Conservation (phyloP, 1,140 invertebrate genomes). For the Hesperophylax magnus region DNA sequence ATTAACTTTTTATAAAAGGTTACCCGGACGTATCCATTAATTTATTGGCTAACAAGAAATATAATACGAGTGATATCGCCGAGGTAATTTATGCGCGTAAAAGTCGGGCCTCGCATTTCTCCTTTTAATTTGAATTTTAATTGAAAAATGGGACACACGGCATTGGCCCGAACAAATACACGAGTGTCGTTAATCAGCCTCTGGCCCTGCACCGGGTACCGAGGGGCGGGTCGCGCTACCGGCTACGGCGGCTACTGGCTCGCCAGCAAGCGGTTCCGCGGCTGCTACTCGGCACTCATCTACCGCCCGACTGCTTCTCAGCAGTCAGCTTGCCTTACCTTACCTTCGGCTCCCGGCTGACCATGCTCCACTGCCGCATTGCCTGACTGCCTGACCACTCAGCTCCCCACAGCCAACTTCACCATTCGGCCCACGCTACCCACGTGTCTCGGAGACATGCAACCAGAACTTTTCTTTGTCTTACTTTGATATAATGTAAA, state of each 20-base stretch:
- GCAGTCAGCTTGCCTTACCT: background rate
- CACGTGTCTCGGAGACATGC: no score
- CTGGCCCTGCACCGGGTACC: background rate
- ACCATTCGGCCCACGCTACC: no score
- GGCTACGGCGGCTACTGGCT: background rate
- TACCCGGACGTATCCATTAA: conserved; percentile 48
- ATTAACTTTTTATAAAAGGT: conserved; percentile 50
- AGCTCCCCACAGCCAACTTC: no score
- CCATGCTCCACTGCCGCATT: no score
- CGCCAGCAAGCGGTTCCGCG: no score
- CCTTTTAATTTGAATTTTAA: conserved; percentile 46
- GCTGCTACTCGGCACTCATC: background rate
- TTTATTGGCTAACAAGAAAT: conserved; percentile 53
- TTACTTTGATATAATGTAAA: no score
- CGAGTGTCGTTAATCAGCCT: conserved; percentile 35
- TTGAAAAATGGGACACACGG: conserved; percentile 45
- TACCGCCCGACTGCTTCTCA: background rate
- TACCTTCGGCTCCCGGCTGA: no score
- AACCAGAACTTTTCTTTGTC: no score
- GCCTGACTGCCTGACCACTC: no score
- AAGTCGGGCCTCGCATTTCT: conserved; percentile 24
- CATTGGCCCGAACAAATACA: conserved; percentile 44
- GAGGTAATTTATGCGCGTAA: conserved; percentile 42
- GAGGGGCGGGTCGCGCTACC: background rate
- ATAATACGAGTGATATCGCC: conserved; percentile 53